Evolutionary conservation across 2,113 vertebrate genomes (phyloP), one percentile per base, ranked within the genome.

Genomic region (Esox niger): DNA sequence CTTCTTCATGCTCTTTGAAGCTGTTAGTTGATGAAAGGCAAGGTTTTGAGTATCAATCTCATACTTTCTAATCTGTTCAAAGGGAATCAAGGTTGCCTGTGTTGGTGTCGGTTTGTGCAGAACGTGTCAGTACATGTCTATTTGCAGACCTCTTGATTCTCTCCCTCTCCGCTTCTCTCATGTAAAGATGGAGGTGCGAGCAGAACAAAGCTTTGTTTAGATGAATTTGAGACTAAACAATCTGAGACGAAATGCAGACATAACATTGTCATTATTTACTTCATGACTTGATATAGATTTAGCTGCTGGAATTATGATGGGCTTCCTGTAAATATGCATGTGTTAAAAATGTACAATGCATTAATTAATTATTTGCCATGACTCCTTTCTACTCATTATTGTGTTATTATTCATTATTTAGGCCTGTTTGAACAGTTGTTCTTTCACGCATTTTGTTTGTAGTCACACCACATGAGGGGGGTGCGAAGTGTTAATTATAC

Each of bases 371-470:
- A 52, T 6, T 23, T n/a, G 47, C 17, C n/a, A 52, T 4, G 4
- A 52, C 47, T 43, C 17, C 5, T 43, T 43, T 43, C 13, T 43
- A 43, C 38, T 17, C 38, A 43, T 43, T 33, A 33, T 9, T 43
- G 38, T n/a, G n/a, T 21, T 21, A 46, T 17, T 43, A 43, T 43
- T 43, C n/a, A n/a, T n/a, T n/a, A n/a, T n/a, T 17, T 10, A 15
- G 13, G 4, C 13, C 47, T 88, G 47, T 77, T 83, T 21, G 15
- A n/a, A n/a, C n/a, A n/a, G n/a, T n/a, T n/a, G n/a, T 3, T 29
- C 4, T 20, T 8, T 4, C 13, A 20, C 15, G n/a, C 6, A 30
- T 15, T 43, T 59, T 17, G 15, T 59, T n/a, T n/a, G n/a, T n/a
- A n/a, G n/a, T n/a, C n/a, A n/a, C n/a, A n/a, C n/a, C n/a, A n/a